Conservation (phyloP, 2,113 vertebrate species). For the Xiphophorus hellerii region DNA sequence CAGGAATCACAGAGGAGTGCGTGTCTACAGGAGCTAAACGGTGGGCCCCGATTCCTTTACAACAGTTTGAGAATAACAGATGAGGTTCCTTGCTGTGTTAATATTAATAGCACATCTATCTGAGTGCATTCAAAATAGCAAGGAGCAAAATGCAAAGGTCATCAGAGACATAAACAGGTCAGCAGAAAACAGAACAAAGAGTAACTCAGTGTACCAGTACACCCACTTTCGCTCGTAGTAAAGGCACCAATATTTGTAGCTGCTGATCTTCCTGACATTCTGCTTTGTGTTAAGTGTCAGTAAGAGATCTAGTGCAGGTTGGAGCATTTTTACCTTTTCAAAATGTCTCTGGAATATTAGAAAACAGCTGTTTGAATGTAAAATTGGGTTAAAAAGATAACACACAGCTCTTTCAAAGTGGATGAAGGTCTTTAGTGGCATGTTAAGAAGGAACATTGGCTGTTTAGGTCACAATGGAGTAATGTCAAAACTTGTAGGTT, state of each 20-base stretch:
- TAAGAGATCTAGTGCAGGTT: no score
- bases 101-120: slow-evolving; percentile 1
- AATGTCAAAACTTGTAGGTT: no score
- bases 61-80: neutral
- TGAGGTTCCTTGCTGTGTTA: neutral
- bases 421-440: no score
- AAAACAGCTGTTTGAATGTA: no score
- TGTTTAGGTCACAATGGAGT: no score
- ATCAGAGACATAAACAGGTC: neutral
- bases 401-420: no score
- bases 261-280: neutral
- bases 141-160: neutral
- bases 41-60: neutral
- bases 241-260: neutral
- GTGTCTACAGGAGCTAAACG: neutral
- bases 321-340: no score
- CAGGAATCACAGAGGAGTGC: no score
- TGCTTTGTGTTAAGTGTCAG: neutral
- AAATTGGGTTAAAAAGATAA: no score
- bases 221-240: neutral
- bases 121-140: neutral
- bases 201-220: no score
- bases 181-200: neutral
- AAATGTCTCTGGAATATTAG: no score
- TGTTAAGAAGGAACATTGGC: no score